phyloP scores from a whole-genome alignment of 2,797 vertebrate genomes.

The Lepus townsendii region DNA sequence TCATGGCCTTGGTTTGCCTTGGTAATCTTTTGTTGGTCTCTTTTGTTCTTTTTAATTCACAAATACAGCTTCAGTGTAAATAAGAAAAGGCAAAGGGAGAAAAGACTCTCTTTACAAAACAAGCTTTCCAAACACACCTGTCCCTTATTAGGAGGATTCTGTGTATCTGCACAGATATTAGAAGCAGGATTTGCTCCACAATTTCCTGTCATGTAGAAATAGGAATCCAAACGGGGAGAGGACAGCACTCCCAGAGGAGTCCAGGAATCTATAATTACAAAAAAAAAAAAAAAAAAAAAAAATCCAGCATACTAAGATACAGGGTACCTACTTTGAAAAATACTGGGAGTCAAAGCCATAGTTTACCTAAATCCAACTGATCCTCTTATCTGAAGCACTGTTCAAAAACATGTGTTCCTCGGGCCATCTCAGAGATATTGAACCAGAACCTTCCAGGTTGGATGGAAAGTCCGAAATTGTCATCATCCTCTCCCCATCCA shows the following conservation, averaged over 20 bases:
- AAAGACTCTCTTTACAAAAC: slow-evolving; percentile 76
- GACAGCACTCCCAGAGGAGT: background rate
- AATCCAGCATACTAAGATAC: background rate
- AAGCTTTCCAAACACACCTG: slow-evolving; percentile 80
- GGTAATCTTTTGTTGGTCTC: background rate
- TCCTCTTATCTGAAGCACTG: background rate
- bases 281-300: background rate
- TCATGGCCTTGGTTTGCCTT: background rate
- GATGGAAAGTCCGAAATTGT: background rate
- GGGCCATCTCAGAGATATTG: background rate
- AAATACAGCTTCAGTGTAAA: slow-evolving; percentile 62
- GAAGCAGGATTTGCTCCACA: background rate
- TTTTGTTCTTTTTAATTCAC: slow-evolving; percentile 58
- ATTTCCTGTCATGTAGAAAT: background rate
- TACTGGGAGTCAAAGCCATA: background rate
- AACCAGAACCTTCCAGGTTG: background rate
- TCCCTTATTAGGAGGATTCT: slow-evolving; percentile 17
- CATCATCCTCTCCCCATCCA: background rate
- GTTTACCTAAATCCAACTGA: background rate
- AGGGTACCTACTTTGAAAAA: background rate
- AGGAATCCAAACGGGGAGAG: background rate
- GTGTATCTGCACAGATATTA: background rate
- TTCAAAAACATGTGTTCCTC: background rate
- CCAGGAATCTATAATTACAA: background rate
- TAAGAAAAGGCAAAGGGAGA: slow-evolving; percentile 63